Conservation (phyloP, 1,140 invertebrate species). For the Meloidogyne floridensis region DNA sequence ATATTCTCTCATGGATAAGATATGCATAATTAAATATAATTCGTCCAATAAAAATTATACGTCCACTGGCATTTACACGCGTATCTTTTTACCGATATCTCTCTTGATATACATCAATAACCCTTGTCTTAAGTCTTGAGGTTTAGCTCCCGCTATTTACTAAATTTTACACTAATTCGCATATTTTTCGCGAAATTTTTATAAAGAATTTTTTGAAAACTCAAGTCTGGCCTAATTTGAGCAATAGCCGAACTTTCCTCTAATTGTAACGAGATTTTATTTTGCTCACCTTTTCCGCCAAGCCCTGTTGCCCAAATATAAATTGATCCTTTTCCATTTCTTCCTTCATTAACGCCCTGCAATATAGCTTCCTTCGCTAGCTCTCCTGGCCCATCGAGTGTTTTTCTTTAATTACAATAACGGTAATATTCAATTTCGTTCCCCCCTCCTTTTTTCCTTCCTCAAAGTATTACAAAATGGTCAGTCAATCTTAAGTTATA, state of each 20-base stretch:
- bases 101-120: not conserved
- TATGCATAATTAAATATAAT: no score
- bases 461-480: no score
- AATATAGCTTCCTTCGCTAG: conserved; percentile 90
- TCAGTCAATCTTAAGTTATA: no score
- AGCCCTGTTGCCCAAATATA: conserved; percentile 99
- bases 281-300: conserved; percentile 75
- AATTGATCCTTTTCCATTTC: conserved; percentile 90
- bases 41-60: no score
- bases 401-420: conserved; percentile 65
- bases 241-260: not conserved
- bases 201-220: no score
- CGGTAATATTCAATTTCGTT: conserved; percentile 74
- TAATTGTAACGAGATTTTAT: not conserved
- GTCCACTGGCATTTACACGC: no score
- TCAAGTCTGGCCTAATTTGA: no score
- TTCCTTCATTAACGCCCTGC: conserved; percentile 85
- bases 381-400: conserved; percentile 95
- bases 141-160: no score
- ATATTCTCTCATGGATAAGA: no score
- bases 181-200: no score
- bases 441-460: conserved; percentile 60
- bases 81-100: not conserved
- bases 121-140: not conserved
- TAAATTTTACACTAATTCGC: no score